Evolutionary conservation across 2,888 invertebrate genomes (phyloP).

Genomic region (Exocentrus adspersus): DNA sequence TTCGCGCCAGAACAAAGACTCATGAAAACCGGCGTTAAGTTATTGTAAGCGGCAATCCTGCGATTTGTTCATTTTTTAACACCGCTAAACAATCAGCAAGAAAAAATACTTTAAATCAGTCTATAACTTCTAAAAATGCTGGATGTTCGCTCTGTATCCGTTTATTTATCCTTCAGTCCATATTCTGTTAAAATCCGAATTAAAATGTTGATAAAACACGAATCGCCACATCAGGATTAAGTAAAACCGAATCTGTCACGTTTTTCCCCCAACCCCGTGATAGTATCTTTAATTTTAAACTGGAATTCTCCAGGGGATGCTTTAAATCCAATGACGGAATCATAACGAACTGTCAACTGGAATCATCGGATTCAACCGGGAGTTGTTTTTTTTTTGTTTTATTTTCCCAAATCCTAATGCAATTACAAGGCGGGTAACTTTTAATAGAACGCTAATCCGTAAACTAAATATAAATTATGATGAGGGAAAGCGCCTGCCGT

Average conservation of each 20-base stretch:
- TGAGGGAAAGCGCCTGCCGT: slow-evolving; percentile 25
- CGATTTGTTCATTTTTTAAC: no score
- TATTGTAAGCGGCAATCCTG: no score
- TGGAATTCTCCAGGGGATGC: slow-evolving; percentile 20
- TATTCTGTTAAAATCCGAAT: slow-evolving; percentile 16
- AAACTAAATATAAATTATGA: slow-evolving; percentile 45
- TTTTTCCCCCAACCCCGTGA: neutral
- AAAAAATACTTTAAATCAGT: no score
- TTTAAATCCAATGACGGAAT: slow-evolving; percentile 41
- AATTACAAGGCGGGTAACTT: slow-evolving; percentile 43
- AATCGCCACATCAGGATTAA: slow-evolving; percentile 19
- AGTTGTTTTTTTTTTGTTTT: slow-evolving; percentile 32
- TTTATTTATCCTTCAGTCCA: neutral
- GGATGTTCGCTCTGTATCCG: no score
- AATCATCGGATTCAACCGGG: slow-evolving; percentile 32
- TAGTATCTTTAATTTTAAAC: slow-evolving; percentile 26
- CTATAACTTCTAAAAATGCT: no score
- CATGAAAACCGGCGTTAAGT: no score
- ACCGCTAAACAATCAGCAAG: no score
- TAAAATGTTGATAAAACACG: slow-evolving; percentile 23
- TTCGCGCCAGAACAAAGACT: no score
- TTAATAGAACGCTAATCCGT: slow-evolving; percentile 47
- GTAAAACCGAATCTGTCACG: slow-evolving; percentile 13
- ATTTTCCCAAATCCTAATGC: slow-evolving; percentile 25
- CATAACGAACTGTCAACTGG: slow-evolving; percentile 40